phyloP scores from a whole-genome alignment of 2,888 invertebrate genomes.

The Meliscaeva auricollis region DNA sequence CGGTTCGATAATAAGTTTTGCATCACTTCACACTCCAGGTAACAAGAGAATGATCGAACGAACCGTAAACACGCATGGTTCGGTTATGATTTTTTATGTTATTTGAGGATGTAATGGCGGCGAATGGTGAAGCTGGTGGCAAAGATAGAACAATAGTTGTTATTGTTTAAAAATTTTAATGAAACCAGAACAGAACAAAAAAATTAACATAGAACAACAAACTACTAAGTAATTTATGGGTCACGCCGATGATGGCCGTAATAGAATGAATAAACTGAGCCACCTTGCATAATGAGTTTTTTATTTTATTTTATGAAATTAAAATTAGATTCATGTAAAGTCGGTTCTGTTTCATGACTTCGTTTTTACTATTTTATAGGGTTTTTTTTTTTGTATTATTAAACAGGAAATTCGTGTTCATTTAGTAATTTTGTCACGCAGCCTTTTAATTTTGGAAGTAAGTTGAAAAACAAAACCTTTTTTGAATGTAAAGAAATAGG shows the following conservation, averaged over 20 bases:
- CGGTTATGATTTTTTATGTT: slow-evolving; percentile 1
- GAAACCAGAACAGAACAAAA: not conserved
- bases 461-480: slow-evolving; percentile 2
- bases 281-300: slow-evolving; percentile 37
- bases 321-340: slow-evolving; percentile 9
- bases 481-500: not conserved
- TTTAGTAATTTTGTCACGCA: slow-evolving; percentile 20
- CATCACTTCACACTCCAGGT: slow-evolving; percentile 27
- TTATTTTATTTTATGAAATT: not conserved
- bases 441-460: not conserved
- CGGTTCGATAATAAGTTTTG: slow-evolving; percentile 47
- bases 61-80: slow-evolving; percentile 36
- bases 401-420: slow-evolving; percentile 24
- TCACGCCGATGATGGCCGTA: slow-evolving; percentile 55
- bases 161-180: slow-evolving; percentile 1
- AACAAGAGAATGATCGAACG: slow-evolving; percentile 39
- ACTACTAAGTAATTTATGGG: slow-evolving; percentile 62
- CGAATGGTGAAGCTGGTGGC: not conserved
- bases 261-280: slow-evolving; percentile 18
- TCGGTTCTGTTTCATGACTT: not conserved
- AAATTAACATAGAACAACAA: slow-evolving; percentile 15
- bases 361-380: not conserved
- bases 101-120: not conserved
- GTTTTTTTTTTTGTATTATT: not conserved
- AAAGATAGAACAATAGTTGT: slow-evolving; percentile 24